phyloP scores from a whole-genome alignment of 2,113 vertebrate genomes.

The Casuarius casuarius region DNA sequence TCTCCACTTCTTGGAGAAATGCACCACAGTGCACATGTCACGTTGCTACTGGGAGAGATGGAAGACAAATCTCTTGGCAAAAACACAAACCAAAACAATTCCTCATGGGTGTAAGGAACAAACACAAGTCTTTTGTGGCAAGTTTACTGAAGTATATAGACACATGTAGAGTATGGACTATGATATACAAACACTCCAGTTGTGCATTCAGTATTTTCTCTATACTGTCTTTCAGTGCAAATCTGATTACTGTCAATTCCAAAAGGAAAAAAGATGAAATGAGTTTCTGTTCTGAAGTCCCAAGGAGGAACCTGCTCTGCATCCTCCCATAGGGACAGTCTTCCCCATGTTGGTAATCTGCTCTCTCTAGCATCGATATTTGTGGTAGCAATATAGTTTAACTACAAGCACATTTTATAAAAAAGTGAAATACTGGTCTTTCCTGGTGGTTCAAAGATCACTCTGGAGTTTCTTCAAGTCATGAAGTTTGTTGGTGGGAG shows the following conservation, averaged over 20 bases:
- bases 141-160: not conserved
- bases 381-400: not conserved
- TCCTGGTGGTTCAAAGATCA: not conserved
- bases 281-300: not conserved
- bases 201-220: not conserved
- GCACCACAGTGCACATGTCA: not conserved
- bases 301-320: not conserved
- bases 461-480: not conserved
- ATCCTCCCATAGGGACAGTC: accelerated
- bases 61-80: not conserved
- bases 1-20: not conserved
- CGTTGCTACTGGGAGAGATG: not conserved
- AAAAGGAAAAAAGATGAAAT: not conserved
- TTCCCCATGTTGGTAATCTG: not conserved
- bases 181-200: accelerated
- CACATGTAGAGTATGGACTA: not conserved
- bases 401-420: not conserved
- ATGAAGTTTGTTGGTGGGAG: not conserved
- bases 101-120: not conserved
- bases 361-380: not conserved
- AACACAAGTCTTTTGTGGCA: not conserved
- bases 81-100: not conserved
- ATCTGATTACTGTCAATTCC: not conserved
- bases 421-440: not conserved
- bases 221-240: not conserved